phyloP scores from a whole-genome alignment of 1,140 invertebrate species.

The Listronotus oregonensis region DNA sequence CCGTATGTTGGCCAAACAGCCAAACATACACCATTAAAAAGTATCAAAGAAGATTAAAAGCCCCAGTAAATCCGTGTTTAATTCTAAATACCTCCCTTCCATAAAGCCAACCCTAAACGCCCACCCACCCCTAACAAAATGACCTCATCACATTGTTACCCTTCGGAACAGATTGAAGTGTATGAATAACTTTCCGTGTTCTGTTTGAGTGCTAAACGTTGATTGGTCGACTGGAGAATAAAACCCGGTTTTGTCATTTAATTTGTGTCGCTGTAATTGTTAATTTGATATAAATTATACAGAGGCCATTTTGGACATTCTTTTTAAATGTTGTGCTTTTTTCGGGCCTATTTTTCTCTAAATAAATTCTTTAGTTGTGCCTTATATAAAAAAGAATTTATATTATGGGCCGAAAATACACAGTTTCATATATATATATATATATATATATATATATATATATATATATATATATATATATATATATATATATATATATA shows the following conservation, averaged over 20 bases:
- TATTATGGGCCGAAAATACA: no score
- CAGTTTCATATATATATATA: no score
- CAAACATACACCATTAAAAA: neutral
- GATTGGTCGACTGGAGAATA: neutral
- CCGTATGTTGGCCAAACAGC: no score
- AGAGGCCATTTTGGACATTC: no score
- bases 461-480: no score
- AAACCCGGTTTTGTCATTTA: slow-evolving; percentile 5
- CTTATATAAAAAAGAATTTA: no score
- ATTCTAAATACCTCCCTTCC: slow-evolving; percentile 7
- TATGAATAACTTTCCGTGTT: slow-evolving; percentile 5
- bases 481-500: no score
- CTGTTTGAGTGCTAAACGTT: neutral
- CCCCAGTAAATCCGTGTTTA: slow-evolving; percentile 6
- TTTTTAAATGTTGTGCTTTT: no score
- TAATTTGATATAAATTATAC: neutral
- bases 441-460: no score
- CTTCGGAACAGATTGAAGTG: slow-evolving; percentile 12
- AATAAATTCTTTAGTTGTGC: no score
- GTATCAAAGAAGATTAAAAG: slow-evolving; percentile 7
- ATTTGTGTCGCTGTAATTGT: neutral
- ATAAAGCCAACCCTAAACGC: neutral
- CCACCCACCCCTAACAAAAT: slow-evolving; percentile 6
- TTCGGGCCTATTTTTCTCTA: no score
- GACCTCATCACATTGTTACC: slow-evolving; percentile 12